Evolutionary conservation across 2,797 vertebrate species (phyloP).

Genomic region (Limosa lapponica): DNA sequence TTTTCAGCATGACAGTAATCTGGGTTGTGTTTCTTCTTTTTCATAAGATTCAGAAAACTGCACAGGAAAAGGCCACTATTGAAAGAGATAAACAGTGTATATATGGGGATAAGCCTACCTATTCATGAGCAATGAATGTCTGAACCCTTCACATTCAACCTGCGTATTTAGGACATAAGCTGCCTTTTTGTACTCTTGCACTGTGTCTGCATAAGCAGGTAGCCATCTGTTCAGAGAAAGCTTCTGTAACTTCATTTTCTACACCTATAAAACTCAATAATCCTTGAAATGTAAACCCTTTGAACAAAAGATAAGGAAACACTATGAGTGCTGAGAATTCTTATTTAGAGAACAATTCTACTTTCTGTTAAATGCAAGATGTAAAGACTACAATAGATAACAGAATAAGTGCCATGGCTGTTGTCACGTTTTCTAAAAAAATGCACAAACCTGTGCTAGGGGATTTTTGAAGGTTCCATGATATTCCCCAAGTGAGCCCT

Average conservation of each 20-base stretch:
- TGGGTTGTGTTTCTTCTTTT: background rate
- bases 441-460: background rate
- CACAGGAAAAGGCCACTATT: background rate
- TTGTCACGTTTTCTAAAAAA: background rate
- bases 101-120: background rate
- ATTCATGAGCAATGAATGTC: background rate
- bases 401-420: background rate
- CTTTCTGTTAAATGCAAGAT: background rate
- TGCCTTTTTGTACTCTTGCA: background rate
- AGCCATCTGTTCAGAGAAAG: background rate
- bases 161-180: background rate
- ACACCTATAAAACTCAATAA: background rate
- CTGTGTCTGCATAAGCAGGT: background rate
- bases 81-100: background rate
- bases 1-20: background rate
- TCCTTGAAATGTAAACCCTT: background rate
- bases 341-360: background rate
- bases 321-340: background rate
- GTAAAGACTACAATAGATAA: background rate
- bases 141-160: background rate
- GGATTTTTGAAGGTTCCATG: background rate
- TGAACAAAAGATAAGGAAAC: background rate
- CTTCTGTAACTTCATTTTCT: background rate
- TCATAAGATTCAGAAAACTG: background rate
- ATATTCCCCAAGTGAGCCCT: background rate